Evolutionary conservation across 2,113 vertebrate genomes (phyloP).

Genomic region (Phaethon lepturus): DNA sequence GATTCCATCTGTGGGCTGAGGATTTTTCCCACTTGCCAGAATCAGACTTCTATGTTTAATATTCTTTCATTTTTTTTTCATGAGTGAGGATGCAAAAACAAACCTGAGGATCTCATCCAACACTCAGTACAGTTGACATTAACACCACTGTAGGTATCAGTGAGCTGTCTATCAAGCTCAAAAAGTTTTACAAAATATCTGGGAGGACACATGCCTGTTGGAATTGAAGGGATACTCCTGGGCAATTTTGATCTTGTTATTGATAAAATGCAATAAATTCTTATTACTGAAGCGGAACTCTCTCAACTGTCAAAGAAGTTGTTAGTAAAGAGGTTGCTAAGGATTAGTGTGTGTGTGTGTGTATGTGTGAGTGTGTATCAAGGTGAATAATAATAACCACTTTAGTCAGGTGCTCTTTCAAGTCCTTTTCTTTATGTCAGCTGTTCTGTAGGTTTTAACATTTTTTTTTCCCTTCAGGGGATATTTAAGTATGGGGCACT

Average conservation of each 20-base stretch:
- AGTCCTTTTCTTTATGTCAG: conserved; percentile 41
- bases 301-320: conserved; percentile 1
- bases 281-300: not conserved
- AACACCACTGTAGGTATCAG: not conserved
- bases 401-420: conserved; percentile 41
- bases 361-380: not conserved
- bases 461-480: conserved; percentile 25
- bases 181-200: not conserved
- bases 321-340: not conserved
- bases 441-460: conserved; percentile 42
- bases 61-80: not conserved
- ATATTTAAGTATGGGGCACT: conserved; percentile 34
- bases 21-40: not conserved
- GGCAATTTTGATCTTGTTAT: conserved; percentile 8
- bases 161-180: not conserved
- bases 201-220: not conserved
- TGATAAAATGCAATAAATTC: conserved; percentile 22
- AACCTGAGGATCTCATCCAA: not conserved
- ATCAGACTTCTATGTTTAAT: not conserved
- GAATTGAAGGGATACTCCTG: not conserved
- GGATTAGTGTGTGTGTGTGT: not conserved
- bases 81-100: not conserved
- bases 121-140: not conserved
- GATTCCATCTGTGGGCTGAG: not conserved
- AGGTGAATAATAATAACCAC: conserved; percentile 32